Evolutionary conservation across 2,888 invertebrate species (phyloP).

Genomic region (Folsomia manolachei): DNA sequence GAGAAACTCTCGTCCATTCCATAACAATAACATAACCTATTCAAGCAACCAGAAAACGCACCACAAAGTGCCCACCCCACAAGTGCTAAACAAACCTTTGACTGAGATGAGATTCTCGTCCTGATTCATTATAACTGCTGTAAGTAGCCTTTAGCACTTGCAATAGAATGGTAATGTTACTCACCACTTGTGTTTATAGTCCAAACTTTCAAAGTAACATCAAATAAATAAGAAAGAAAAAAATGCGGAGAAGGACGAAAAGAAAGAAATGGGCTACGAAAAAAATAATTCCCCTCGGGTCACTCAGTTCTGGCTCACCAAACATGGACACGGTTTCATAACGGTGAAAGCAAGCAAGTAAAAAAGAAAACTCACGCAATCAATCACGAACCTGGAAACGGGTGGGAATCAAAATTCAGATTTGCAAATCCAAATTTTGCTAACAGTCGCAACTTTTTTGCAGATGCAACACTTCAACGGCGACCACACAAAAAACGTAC

Average conservation of each 20-base stretch:
- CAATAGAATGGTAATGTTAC: background rate
- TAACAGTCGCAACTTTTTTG: too few species aligned
- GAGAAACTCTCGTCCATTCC: background rate
- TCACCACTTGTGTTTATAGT: background rate
- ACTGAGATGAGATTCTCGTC: background rate
- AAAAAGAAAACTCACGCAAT: background rate
- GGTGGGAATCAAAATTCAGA: background rate
- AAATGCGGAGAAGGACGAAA: background rate
- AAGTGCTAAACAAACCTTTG: background rate
- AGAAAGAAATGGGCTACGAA: background rate
- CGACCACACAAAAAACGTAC: too few species aligned
- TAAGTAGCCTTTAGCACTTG: background rate
- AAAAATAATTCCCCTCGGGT: background rate
- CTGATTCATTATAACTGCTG: background rate
- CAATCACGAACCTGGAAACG: background rate
- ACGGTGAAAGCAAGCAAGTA: background rate
- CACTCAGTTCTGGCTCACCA: too few species aligned
- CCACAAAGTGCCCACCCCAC: background rate
- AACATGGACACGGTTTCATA: too few species aligned
- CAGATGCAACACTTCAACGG: too few species aligned
- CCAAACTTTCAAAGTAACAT: background rate
- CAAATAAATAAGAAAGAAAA: background rate
- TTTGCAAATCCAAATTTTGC: background rate
- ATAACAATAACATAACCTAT: conserved; percentile 4
- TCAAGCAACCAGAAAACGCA: background rate